phyloP scores from a whole-genome alignment of 2,888 invertebrate genomes.

The Prosapia bicincta region DNA sequence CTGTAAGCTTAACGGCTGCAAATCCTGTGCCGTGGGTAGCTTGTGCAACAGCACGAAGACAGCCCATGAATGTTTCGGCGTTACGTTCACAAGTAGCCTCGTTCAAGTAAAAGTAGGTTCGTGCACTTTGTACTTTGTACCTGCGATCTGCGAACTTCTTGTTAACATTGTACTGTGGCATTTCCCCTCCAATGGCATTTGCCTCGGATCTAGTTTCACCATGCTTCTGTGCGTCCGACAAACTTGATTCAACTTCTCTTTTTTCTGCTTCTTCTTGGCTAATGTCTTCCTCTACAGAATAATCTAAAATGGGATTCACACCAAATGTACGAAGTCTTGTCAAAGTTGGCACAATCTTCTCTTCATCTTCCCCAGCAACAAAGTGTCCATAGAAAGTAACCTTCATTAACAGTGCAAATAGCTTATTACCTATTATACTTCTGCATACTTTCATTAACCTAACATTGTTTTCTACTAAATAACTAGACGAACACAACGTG shows the following conservation, averaged over 20 bases:
- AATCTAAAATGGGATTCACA: slow-evolving; percentile 98
- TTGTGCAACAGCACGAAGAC: slow-evolving; percentile 95
- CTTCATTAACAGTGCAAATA: slow-evolving; percentile 86
- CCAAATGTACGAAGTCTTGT: slow-evolving; percentile 88
- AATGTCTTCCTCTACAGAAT: slow-evolving; percentile 96
- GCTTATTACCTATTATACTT: slow-evolving; percentile 68
- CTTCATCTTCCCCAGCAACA: slow-evolving; percentile 94
- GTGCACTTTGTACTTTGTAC: slow-evolving; percentile 88
- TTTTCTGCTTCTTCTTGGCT: slow-evolving; percentile 87
- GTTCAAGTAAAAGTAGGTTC: slow-evolving; percentile 98
- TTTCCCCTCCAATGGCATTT: no score
- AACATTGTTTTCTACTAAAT: slow-evolving; percentile 87
- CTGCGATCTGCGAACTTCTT: slow-evolving; percentile 93
- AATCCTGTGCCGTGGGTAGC: slow-evolving; percentile 90
- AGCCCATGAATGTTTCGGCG: slow-evolving; percentile 90
- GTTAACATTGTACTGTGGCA: no score
- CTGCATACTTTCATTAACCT: slow-evolving; percentile 81
- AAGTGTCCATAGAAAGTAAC: slow-evolving; percentile 98
- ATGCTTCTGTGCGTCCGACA: slow-evolving; percentile 58
- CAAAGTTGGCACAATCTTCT: slow-evolving; percentile 78
- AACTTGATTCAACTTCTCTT: no score
- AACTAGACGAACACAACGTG: slow-evolving; percentile 80
- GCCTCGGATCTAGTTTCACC: no score
- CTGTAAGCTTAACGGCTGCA: slow-evolving; percentile 95
- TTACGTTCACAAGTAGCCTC: slow-evolving; percentile 98